A percentile compares a stretch with the other conserved stretches of the same genome.
phyloP scores from a whole-genome alignment of 2,888 invertebrate species.

The Sepiola atlantica region DNA sequence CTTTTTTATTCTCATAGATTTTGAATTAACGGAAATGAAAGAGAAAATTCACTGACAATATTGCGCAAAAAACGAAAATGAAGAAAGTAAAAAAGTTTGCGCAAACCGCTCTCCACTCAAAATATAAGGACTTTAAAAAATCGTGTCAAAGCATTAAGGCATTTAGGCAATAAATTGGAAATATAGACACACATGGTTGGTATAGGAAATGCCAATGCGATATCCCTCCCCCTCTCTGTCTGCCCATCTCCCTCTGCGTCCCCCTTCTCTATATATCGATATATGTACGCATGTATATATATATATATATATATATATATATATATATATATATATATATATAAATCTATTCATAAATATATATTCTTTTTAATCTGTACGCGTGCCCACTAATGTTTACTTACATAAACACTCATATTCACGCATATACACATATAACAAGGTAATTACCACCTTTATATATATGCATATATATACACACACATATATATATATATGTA shows the following conservation, averaged over 20 bases:
- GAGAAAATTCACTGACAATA: constrained; percentile 32
- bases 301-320: background rate
- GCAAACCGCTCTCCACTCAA: constrained; percentile 4
- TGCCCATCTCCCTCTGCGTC: too few relatives aligned
- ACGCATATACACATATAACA: too few relatives aligned
- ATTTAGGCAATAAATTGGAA: constrained; percentile 9
- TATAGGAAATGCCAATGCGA: background rate
- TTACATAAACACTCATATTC: too few relatives aligned
- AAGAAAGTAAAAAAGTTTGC: background rate
- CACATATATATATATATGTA: too few relatives aligned
- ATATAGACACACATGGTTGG: background rate
- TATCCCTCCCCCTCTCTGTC: too few relatives aligned
- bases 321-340: background rate
- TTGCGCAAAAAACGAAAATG: background rate
- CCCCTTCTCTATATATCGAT: background rate
- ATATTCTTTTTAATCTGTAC: background rate
- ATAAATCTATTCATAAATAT: background rate
- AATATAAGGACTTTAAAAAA: constrained; percentile 3
- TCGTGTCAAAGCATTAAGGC: background rate
- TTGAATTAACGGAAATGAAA: constrained; percentile 32
- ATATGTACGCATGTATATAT: background rate
- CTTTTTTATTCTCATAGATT: background rate
- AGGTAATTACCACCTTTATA: too few relatives aligned
- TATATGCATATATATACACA: too few relatives aligned
- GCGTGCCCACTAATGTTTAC: too few relatives aligned